Evolutionary conservation across 2,888 invertebrate species (phyloP), one percentile per base, ranked within the genome.

Genomic region (Deilephila elpenor): DNA sequence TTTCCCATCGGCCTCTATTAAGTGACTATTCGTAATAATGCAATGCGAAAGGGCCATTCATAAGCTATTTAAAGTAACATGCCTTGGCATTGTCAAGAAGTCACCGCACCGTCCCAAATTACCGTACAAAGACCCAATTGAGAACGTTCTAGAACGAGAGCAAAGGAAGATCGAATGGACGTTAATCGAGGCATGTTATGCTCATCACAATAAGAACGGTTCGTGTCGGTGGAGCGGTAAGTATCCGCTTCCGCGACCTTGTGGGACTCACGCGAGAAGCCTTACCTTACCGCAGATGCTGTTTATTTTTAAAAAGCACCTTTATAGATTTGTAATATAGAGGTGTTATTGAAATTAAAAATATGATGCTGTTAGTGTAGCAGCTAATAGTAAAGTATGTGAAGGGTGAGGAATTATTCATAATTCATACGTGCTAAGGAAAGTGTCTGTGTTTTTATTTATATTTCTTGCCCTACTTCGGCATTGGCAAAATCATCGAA

Each of bases 221-320:
- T 71, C 51, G 51, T 51, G 44, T 51, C 25, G 67, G 5, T 5
- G 25, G 5, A 8, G 20, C 14, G 20, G 67, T 67, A 67, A 71
- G 56, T 71, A 84, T 77, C 70, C 29, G 79, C 77, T 83, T 87
- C 87, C 87, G 44, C 72, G 84, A 76, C 83, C 83, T 84, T 80
- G 83, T 76, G 70, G 64, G 74, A 56, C 44, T 51, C 67, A 67
- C 67, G 73, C 71, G 34, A 59, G 83, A 89, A 89, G 85, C 90
- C 88, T 83, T 85, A 86, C 73, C 77, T 83, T 79, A 76, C 76
- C 44, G 34, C 25, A 67, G 51, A 17, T 11, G 17, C 44, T 67
- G 64, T 67, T 67, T 71, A 71, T 71, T 71, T 71, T 59, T 71
- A 71, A 71, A 60, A 67, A 44, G 20, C 20, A 59, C 59, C 60